Evolutionary conservation across 2,888 invertebrate genomes (phyloP).

Genomic region (Myopa testacea): DNA sequence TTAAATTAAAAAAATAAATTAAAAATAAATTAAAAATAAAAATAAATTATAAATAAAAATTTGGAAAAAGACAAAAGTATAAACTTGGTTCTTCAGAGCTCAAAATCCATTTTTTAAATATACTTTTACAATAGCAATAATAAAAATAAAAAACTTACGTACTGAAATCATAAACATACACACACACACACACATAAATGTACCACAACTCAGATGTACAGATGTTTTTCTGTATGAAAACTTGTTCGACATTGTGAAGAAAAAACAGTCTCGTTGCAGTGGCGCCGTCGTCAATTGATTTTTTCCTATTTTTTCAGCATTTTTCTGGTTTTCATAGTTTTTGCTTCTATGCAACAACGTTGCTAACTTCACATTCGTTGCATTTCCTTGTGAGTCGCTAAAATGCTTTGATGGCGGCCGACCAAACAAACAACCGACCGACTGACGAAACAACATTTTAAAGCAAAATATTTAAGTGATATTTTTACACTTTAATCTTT

Average conservation of each 20-base stretch:
- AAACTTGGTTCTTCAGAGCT: background rate
- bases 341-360: background rate
- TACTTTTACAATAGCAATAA: background rate
- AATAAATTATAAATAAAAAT: background rate
- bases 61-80: too few species aligned
- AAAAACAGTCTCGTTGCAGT: slow-evolving; percentile 17
- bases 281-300: slow-evolving; percentile 36
- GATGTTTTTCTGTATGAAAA: background rate
- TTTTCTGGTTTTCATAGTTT: slow-evolving; percentile 3
- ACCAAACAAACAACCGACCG: too few species aligned
- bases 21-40: background rate
- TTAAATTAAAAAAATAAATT: background rate
- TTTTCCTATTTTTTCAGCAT: background rate
- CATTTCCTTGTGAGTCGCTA: slow-evolving; percentile 1
- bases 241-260: background rate
- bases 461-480: too few species aligned
- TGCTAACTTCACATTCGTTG: slow-evolving; percentile 13
- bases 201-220: too few species aligned
- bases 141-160: background rate
- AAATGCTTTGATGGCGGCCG: background rate
- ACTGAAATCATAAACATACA: too few species aligned
- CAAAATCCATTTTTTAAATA: background rate
- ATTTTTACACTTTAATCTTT: too few species aligned
- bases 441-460: too few species aligned
- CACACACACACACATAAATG: too few species aligned